A percentile compares a stretch with the other conserved stretches of the same genome.
phyloP scores from a whole-genome alignment of 2,888 invertebrate genomes.

The Colletes collaris region DNA sequence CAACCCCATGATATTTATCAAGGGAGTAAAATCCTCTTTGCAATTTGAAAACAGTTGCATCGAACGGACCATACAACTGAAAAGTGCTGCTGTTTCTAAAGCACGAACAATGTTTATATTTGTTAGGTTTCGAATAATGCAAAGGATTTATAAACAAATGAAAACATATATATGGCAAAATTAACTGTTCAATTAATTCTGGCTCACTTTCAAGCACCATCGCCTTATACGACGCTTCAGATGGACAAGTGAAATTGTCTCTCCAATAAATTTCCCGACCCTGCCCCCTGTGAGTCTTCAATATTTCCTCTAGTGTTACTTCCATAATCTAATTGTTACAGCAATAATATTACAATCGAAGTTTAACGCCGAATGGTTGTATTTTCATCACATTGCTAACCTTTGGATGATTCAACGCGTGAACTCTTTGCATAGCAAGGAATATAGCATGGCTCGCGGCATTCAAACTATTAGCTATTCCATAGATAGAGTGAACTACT shows the following conservation, averaged over 20 bases:
- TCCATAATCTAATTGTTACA: constrained; percentile 87
- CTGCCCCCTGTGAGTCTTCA: constrained; percentile 97
- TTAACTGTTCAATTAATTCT: background rate
- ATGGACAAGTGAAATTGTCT: constrained; percentile 96
- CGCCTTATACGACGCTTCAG: constrained; percentile 96
- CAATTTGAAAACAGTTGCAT: constrained; percentile 97
- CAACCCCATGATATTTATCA: constrained; percentile 94
- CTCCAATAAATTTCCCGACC: constrained; percentile 99
- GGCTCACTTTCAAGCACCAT: constrained; percentile 95
- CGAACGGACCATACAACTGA: constrained; percentile 96
- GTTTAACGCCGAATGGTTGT: too few relatives aligned
- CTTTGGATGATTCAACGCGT: constrained; percentile 92
- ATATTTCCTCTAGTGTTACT: constrained; percentile 94
- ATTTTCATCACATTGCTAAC: constrained; percentile 82
- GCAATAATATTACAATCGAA: background rate
- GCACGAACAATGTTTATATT: background rate
- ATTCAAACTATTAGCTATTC: too few relatives aligned
- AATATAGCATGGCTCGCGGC: constrained; percentile 97
- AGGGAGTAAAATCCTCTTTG: constrained; percentile 91
- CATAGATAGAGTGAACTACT: constrained; percentile 99
- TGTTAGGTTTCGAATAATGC: background rate
- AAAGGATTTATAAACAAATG: too few relatives aligned
- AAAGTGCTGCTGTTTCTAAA: constrained; percentile 96
- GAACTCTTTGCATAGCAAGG: constrained; percentile 93
- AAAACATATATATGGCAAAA: too few relatives aligned